Evolutionary conservation across 2,113 vertebrate species (phyloP).

Genomic region (Tricholaema leucomelas): DNA sequence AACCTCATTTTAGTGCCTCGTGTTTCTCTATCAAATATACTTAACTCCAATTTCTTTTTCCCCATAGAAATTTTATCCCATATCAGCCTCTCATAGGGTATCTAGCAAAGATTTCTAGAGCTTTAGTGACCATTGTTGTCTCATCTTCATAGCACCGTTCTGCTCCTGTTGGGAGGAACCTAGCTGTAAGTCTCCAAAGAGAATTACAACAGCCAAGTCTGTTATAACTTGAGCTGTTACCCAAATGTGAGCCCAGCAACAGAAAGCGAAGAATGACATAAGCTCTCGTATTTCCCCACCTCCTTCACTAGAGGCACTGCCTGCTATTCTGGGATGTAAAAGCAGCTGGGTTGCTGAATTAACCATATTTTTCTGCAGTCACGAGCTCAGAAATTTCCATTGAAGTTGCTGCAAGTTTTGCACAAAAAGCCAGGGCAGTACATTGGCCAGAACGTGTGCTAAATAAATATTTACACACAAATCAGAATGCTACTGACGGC

Average conservation of each 20-base stretch:
- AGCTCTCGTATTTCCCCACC: not conserved
- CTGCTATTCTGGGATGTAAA: conserved; percentile 51
- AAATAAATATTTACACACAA: conserved; percentile 75
- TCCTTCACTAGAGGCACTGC: conserved; percentile 42
- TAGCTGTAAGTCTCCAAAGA: not conserved
- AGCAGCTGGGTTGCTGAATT: conserved; percentile 57
- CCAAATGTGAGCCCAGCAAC: conserved; percentile 13
- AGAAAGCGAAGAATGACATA: conserved; percentile 22
- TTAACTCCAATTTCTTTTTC: not conserved
- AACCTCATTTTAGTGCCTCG: not conserved
- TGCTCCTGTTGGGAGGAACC: not conserved
- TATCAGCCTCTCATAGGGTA: not conserved
- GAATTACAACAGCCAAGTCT: not conserved
- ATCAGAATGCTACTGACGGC: conserved; percentile 71
- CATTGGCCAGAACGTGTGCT: conserved; percentile 72
- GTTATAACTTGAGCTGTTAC: not conserved
- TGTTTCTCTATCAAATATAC: not conserved
- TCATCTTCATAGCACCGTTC: not conserved
- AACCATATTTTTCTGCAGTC: conserved; percentile 62
- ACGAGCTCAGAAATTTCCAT: conserved; percentile 49
- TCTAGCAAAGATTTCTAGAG: not conserved
- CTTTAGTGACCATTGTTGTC: not conserved
- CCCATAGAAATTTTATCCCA: not conserved
- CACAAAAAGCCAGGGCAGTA: conserved; percentile 65
- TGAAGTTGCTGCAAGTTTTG: conserved; percentile 62